Percentiles rank a stretch among this genome's conserved stretches.
phyloP scores from a whole-genome alignment of 2,797 vertebrate species.

The Eleutherodactylus coqui region DNA sequence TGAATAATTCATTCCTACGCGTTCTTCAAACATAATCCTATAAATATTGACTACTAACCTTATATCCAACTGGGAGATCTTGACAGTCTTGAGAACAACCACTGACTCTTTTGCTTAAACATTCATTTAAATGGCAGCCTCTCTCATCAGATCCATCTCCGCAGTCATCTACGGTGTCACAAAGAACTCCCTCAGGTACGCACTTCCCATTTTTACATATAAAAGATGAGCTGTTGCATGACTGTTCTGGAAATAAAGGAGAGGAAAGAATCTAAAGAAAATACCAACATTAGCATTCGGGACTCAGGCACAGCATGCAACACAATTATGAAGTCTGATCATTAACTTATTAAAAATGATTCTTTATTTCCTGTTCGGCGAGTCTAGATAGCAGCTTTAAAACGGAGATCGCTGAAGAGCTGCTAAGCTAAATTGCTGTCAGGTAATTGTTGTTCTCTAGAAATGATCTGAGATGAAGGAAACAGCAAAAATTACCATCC shows the following conservation, averaged over 20 bases:
- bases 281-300: constrained; percentile 16
- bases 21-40: constrained; percentile 37
- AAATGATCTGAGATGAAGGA: constrained; percentile 8
- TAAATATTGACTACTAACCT: constrained; percentile 79
- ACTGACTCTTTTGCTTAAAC: constrained; percentile 92
- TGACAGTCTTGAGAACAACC: constrained; percentile 97
- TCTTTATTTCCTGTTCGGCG: neutral
- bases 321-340: constrained; percentile 28
- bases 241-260: constrained; percentile 76
- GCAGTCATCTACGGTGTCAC: constrained; percentile 90
- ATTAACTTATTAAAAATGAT: constrained; percentile 23
- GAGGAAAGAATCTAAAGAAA: constrained; percentile 56
- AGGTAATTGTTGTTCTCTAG: constrained; percentile 5
- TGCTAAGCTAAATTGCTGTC: neutral
- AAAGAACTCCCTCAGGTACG: constrained; percentile 85
- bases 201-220: constrained; percentile 94
- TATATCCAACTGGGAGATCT: constrained; percentile 92
- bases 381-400: neutral
- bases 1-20: constrained; percentile 57
- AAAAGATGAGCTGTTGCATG: constrained; percentile 83
- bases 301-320: neutral
- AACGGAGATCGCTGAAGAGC: neutral
- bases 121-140: constrained; percentile 94
- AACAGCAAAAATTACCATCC: neutral
- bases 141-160: constrained; percentile 93